Evolutionary conservation across 2,797 vertebrate species (phyloP).

Genomic region (Anguilla megastoma): DNA sequence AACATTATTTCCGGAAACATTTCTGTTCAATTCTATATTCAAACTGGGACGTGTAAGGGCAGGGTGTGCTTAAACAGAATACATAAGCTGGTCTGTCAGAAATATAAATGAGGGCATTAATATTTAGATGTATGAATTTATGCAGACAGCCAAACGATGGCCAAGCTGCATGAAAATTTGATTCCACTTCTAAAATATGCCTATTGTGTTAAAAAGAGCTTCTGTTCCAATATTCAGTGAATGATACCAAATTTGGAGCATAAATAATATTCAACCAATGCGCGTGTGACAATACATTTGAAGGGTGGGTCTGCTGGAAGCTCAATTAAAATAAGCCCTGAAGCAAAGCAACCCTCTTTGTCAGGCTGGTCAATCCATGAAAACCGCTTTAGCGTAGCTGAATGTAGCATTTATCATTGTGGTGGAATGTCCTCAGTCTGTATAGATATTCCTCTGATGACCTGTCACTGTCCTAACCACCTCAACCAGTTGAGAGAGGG

Average conservation of each 20-base stretch:
- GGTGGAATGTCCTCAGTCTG: conserved; percentile 65
- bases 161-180: background rate
- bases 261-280: background rate
- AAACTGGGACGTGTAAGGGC: background rate
- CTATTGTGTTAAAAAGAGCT: background rate
- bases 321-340: background rate
- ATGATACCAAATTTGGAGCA: background rate
- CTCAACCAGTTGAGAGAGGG: background rate
- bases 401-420: background rate
- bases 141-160: background rate
- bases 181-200: background rate
- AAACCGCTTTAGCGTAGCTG: background rate
- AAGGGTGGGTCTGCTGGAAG: background rate
- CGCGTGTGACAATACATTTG: background rate
- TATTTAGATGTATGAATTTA: conserved; percentile 17
- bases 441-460: conserved; percentile 64
- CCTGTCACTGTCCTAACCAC: conserved; percentile 43
- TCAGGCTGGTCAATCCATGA: background rate
- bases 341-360: background rate
- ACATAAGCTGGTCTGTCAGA: background rate
- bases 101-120: conserved; percentile 1
- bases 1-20: background rate
- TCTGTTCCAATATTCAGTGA: background rate
- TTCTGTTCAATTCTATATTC: background rate
- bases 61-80: background rate